Evolutionary conservation across 2,797 vertebrate genomes (phyloP).

Genomic region (Hipposideros larvatus): DNA sequence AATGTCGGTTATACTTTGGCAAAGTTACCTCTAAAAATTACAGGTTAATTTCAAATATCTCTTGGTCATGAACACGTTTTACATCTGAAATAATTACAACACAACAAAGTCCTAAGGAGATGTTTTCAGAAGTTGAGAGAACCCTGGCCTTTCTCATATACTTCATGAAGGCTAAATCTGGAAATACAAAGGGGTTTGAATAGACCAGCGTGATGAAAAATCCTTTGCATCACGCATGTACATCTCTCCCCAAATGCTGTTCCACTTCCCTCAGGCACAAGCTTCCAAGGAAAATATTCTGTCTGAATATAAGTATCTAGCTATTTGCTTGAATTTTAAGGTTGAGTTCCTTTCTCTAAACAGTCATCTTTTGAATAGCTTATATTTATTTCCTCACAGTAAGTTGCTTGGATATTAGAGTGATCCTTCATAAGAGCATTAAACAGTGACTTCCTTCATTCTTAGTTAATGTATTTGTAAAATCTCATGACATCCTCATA

Average conservation of each 20-base stretch:
- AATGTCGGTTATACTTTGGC: neutral
- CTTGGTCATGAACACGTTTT: neutral
- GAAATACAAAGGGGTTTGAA: neutral
- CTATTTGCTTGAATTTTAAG: constrained; percentile 40
- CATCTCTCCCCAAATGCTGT: neutral
- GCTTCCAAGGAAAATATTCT: constrained; percentile 23
- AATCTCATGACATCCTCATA: neutral
- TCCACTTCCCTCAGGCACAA: neutral
- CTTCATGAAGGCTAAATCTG: neutral
- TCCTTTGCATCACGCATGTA: neutral
- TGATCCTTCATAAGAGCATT: neutral
- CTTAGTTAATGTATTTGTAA: neutral
- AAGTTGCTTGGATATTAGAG: neutral
- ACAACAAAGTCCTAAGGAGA: neutral
- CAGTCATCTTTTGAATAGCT: neutral
- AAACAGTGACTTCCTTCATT: neutral
- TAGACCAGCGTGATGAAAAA: neutral
- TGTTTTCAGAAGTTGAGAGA: neutral
- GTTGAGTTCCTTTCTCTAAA: neutral
- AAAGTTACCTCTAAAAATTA: neutral
- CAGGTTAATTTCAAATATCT: neutral
- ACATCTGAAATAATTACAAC: neutral
- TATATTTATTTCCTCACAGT: neutral
- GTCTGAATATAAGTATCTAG: neutral
- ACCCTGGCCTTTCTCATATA: neutral